Base-by-base conservation (phyloP, 2,113 vertebrate species). In the Nibea albiflora region DNA sequence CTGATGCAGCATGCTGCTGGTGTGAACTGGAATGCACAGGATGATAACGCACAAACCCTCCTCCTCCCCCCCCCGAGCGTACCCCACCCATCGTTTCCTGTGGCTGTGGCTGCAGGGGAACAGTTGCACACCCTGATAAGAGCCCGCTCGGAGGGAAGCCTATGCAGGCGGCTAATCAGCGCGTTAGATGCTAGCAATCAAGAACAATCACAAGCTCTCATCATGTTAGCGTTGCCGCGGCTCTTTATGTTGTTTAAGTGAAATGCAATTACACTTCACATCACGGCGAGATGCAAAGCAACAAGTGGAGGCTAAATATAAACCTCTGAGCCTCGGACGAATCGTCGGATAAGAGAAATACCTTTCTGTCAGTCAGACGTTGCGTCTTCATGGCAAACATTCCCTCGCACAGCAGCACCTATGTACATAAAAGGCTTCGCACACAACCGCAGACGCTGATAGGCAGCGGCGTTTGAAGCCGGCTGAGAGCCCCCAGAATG, bases 111-210 rank as follows among this genome's bases (percentile, higher is more conserved):
- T 68, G 50, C 83, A 39, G 86, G 78, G 85, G 84, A 91, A 91
- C 86, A 84, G 72, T 93, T 91, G 89, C 42, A 74, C 54, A 64
- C 87, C 80, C 92, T 90, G 94, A 94, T 95, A 94, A 94, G 92
- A 94, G 92, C 73, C 15, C 12, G 50, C 70, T 22, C 5, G 31
- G 83, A 91, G 90, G 88, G 85, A 93, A 89, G 85, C 73, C 77
- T 73, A 3, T 62, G 77, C 85, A 86, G 81, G n/a, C 64, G 49
- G 19, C 57, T 87, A 92, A 94, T 94, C 90, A 94, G 70, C 81
- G 49, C 70, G 85, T 79, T 86, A 64, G 85, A 89, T 85, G 83
- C 82, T 71, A 17, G 88, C 72, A 92, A 94, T 94, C 89, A 92
- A 86, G 90, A 90, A 93, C 92, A 94, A 94, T 94, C 85, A 83